A percentile compares a stretch with the other conserved stretches of the same genome.
Evolutionary conservation across 2,113 vertebrate species (phyloP).

Genomic region (Alaudala cheleensis): DNA sequence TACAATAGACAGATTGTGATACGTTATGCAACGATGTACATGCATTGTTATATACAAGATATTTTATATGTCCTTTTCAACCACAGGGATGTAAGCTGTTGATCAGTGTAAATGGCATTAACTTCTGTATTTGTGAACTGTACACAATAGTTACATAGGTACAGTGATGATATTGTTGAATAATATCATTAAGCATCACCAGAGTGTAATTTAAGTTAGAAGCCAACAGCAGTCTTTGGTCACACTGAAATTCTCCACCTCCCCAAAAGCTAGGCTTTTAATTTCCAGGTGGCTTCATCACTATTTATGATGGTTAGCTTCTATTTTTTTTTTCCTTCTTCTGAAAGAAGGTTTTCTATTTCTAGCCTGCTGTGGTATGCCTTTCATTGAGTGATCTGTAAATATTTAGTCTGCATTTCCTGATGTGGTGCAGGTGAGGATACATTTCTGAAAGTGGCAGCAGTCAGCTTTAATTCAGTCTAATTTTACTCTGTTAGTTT

Average conservation of each 20-base stretch:
- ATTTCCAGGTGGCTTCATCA: neutral
- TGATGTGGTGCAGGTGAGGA: neutral
- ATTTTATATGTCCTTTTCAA: neutral
- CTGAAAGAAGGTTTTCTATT: neutral
- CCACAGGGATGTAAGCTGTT: neutral
- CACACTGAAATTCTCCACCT: neutral
- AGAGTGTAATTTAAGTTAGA: neutral
- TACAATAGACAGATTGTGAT: neutral
- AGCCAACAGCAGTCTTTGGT: neutral
- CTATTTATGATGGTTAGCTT: neutral
- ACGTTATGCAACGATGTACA: neutral
- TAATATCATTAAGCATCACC: neutral
- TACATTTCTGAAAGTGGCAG: neutral
- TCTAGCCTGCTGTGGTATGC: slow-evolving; percentile 11
- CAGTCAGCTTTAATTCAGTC: neutral
- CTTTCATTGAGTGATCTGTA: slow-evolving; percentile 28
- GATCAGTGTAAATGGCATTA: neutral
- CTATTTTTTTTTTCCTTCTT: neutral
- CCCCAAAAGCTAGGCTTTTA: neutral
- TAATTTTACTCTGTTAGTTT: neutral
- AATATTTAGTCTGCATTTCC: slow-evolving; percentile 53
- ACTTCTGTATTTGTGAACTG: neutral
- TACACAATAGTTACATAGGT: neutral
- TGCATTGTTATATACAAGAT: neutral
- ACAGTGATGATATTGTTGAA: neutral